Base-by-base conservation (phyloP, 2,888 invertebrate species). In the Eupeodes luniger region DNA sequence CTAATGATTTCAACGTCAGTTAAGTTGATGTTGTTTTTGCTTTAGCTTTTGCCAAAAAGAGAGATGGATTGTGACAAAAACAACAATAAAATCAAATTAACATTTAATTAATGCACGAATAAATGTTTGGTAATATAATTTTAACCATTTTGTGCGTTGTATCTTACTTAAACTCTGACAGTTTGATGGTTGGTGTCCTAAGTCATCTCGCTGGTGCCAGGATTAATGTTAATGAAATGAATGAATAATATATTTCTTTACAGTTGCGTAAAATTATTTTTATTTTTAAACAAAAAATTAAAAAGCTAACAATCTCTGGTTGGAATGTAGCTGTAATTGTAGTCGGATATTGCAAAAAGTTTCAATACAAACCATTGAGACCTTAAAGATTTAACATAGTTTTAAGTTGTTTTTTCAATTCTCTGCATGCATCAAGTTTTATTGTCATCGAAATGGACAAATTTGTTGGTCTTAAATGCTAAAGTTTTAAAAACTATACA, bases 71-170 rank as follows among this genome's bases (percentile, higher is more conserved):
- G 51, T 27, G 66, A 51, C 64, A 66, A 47, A 11, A 44, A 44
- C 14, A 47, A 66, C 66, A 27, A 66, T 66, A 61, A 75, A 62
- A 84, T 61, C 62, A 80, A 84, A 84, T 80, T 62, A 67, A 40
- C 55, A 75, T 80, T 69, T 27, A 75, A 69, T 84, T 75, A 84
- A 75, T 67, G 75, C 80, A 69, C 55, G 49, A 80, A 74, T 69
- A 75, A 80, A 80, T 74, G 27, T 74, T 34, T 34, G 74, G 14
- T 61, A 66, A 44, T 40, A 11, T 19, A 49, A 66, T 49, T 9
- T n/a, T 49, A 44, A 19, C 19, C 19, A 49, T 27, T 47, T 1
- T 40, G 4, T 36, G 14, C n/a, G 11, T 4, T 36, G 9, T 36
- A 14, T 14, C 3, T 19, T 19, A 19, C 19, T 19, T 1, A 19